Conservation (phyloP, 2,797 vertebrate genomes). For the Labeo calbasu region DNA sequence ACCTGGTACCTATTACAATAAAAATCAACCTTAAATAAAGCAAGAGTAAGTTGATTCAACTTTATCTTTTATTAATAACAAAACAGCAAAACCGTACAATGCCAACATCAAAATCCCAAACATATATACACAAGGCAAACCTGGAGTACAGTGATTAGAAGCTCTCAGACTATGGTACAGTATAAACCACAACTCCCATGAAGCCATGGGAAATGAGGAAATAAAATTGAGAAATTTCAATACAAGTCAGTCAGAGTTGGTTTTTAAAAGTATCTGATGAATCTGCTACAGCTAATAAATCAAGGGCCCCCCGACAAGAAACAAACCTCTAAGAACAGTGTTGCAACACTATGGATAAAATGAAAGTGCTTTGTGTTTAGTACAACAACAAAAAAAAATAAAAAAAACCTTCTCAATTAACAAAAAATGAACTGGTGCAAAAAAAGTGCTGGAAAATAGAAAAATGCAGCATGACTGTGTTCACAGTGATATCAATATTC, state of each 20-base stretch:
- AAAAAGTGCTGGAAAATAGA: constrained; percentile 18
- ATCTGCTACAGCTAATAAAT: constrained; percentile 16
- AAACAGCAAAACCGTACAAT: constrained; percentile 65
- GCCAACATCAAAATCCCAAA: constrained; percentile 51
- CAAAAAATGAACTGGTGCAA: constrained; percentile 22
- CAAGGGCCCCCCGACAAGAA: background rate
- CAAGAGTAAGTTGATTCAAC: constrained; percentile 26
- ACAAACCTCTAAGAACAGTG: background rate
- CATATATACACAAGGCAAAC: constrained; percentile 43
- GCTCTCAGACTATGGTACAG: constrained; percentile 62
- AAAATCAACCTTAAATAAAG: constrained; percentile 62
- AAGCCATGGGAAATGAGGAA: constrained; percentile 13
- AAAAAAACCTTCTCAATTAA: background rate
- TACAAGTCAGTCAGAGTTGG: constrained; percentile 29
- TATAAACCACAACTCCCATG: constrained; percentile 41
- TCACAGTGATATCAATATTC: constrained; percentile 38
- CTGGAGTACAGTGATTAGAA: constrained; percentile 54
- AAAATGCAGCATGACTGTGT: constrained; percentile 30
- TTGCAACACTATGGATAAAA: constrained; percentile 14
- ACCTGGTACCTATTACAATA: background rate
- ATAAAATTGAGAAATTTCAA: constrained; percentile 14
- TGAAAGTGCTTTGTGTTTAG: constrained; percentile 21
- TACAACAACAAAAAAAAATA: constrained; percentile 10
- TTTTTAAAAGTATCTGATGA: constrained; percentile 23
- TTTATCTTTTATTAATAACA: constrained; percentile 65